These are phyloP conservation scores for Echeneis naucrates DNA, from an alignment of 2,797 vertebrate species.

Conservation along the genomic window DNA sequence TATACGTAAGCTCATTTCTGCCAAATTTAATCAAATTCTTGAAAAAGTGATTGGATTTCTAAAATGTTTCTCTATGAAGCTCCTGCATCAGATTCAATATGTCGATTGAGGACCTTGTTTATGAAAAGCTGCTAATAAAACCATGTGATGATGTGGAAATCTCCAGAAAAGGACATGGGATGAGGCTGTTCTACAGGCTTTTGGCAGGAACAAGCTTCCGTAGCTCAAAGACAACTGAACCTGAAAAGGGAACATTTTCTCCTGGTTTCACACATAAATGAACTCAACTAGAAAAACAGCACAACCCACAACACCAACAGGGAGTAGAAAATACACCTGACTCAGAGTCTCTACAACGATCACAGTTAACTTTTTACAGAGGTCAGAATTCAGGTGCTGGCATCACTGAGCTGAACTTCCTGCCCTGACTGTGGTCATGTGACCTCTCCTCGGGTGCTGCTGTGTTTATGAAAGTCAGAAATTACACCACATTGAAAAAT, in stretches of 20 bases:
- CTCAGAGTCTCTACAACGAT: conserved; percentile 38
- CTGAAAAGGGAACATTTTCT: conserved; percentile 22
- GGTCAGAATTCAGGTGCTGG: conserved; percentile 31
- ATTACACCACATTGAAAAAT: too few relatives aligned
- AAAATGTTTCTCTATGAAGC: background rate
- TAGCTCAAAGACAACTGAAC: background rate
- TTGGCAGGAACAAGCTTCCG: conserved; percentile 5
- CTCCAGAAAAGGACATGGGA: background rate
- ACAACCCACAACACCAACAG: conserved; percentile 38
- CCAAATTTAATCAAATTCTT: background rate
- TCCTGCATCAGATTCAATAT: background rate
- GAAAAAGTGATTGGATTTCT: background rate
- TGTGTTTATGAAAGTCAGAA: too few relatives aligned
- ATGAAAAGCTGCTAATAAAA: background rate
- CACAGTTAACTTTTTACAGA: conserved; percentile 52
- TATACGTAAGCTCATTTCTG: conserved; percentile 11
- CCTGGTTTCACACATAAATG: conserved; percentile 62
- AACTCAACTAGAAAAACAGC: conserved; percentile 50
- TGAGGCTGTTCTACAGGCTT: background rate
- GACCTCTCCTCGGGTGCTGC: too few relatives aligned
- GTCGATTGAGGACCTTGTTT: background rate
- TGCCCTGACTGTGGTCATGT: background rate
- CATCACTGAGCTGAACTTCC: background rate
- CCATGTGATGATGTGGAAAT: background rate
- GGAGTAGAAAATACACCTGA: conserved; percentile 74